Conservation (phyloP, 2,797 vertebrate species). For the Sitta carolinensis region DNA sequence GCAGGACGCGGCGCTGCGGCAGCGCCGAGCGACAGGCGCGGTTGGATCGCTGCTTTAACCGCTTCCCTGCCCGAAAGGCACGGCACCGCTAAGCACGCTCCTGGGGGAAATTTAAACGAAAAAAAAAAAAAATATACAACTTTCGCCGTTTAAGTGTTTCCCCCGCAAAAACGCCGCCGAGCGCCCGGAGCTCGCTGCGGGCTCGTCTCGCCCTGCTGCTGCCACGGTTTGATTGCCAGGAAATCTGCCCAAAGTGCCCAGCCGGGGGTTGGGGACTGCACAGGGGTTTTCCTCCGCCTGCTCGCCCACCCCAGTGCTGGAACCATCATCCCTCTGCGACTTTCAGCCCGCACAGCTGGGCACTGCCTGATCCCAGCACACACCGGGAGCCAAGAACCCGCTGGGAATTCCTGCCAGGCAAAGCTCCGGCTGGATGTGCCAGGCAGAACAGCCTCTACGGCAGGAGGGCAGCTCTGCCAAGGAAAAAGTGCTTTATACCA, state of each 20-base stretch:
- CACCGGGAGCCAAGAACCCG: not conserved
- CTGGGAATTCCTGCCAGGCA: not conserved
- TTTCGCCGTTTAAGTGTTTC: fast-evolving
- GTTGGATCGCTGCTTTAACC: not conserved
- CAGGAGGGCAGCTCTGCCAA: not conserved
- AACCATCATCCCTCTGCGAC: not conserved
- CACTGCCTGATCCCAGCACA: fast-evolving
- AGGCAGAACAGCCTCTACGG: not conserved
- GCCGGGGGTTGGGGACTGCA: not conserved
- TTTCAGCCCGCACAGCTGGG: not conserved
- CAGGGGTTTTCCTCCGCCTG: not conserved
- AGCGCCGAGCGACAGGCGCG: not conserved
- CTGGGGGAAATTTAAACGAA: too few relatives aligned
- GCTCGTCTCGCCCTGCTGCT: fast-evolving
- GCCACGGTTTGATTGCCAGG: fast-evolving
- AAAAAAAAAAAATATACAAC: too few relatives aligned
- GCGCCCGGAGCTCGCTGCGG: not conserved
- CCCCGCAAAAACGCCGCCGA: not conserved
- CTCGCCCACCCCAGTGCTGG: too few relatives aligned
- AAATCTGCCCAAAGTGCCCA: not conserved
- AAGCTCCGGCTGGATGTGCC: not conserved
- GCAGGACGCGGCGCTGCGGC: not conserved
- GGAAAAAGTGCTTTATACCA: not conserved
- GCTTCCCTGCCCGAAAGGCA: fast-evolving
- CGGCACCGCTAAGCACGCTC: fast-evolving